These are phyloP conservation scores for Petrolisthes manimaculis DNA, from an alignment of 2,888 invertebrate species.

Conservation along the genomic window DNA sequence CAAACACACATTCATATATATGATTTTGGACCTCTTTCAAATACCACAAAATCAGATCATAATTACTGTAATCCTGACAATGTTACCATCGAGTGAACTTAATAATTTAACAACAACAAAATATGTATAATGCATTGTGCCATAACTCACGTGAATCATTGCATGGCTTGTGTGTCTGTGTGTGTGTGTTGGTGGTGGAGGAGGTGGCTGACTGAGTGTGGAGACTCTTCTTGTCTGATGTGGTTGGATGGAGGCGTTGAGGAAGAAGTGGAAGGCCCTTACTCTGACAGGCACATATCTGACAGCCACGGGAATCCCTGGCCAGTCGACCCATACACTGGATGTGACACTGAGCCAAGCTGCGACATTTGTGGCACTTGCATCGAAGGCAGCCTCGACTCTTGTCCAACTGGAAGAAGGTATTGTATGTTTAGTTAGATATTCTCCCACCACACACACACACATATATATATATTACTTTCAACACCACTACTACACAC, in stretches of 20 bases:
- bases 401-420: constrained; percentile 40
- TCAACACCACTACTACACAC: neutral
- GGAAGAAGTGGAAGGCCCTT: neutral
- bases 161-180: neutral
- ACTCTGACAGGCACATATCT: constrained; percentile 44
- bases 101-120: too few species aligned
- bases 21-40: too few species aligned
- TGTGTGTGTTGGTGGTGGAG: neutral
- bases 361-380: constrained; percentile 48
- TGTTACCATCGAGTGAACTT: too few species aligned
- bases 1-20: too few species aligned
- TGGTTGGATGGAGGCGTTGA: neutral
- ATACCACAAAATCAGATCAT: too few species aligned
- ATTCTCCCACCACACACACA: neutral
- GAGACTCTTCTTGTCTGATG: neutral
- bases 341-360: constrained; percentile 30
- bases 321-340: constrained; percentile 48
- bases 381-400: constrained; percentile 48
- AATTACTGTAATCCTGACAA: too few species aligned
- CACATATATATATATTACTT: too few species aligned
- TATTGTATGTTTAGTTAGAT: neutral
- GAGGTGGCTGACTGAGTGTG: neutral
- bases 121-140: too few species aligned
- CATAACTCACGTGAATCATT: neutral
- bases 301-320: constrained; percentile 49